Conservation (phyloP, 1,140 invertebrate genomes). For the Proales similis region DNA sequence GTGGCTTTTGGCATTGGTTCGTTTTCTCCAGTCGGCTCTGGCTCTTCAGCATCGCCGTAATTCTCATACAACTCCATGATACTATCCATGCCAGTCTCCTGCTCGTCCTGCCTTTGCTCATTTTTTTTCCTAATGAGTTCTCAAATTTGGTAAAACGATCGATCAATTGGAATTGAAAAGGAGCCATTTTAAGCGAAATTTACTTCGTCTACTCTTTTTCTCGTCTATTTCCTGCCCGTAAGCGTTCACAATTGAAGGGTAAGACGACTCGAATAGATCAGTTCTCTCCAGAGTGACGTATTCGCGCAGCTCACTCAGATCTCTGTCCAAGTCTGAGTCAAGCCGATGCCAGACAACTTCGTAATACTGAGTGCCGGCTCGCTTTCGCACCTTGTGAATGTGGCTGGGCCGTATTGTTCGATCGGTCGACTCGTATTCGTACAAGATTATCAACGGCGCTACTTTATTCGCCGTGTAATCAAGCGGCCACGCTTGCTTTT, state of each 20-base stretch:
- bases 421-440: not conserved
- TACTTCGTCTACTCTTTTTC: conserved; percentile 23
- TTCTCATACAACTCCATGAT: conserved; percentile 15
- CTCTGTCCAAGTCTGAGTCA: not conserved
- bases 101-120: not conserved
- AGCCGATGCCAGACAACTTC: conserved; percentile 20
- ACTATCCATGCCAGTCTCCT: not conserved
- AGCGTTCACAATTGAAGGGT: not conserved
- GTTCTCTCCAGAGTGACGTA: conserved; percentile 34
- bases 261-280: conserved; percentile 4
- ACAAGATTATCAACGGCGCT: conserved; percentile 4
- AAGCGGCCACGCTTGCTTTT: conserved; percentile 13
- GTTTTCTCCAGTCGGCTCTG: not conserved
- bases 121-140: not conserved
- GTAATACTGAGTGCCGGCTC: conserved; percentile 4
- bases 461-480: conserved; percentile 20
- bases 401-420: not conserved
- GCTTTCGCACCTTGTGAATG: conserved; percentile 6
- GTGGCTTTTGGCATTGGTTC: not conserved
- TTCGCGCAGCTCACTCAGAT: conserved; percentile 20
- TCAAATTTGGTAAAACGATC: not conserved
- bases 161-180: not conserved
- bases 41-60: not conserved
- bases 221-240: conserved; percentile 18
- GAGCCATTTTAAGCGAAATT: not conserved